Conservation (phyloP, 2,113 vertebrate species). For the rabbit (Oryctolagus cuniculus) region mOryCun1.1 NC_091436.1:167088001-167088500, state of each 20-base stretch:
- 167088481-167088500: accelerated
- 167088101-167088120: background rate
- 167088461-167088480: background rate
- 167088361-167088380: background rate
- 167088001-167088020: background rate
- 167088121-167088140: background rate
- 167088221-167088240: background rate
- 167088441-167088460: background rate
- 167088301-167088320: background rate
- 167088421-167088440: background rate
- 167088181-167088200: background rate
- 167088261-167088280: background rate
- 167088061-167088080: background rate
- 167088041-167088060: background rate
- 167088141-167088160: background rate
- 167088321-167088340: background rate
- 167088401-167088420: background rate
- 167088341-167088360: background rate
- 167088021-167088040: background rate
- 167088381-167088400: too few relatives aligned
- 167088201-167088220: background rate
- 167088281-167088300: background rate
- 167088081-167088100: background rate
- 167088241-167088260: background rate
- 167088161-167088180: background rate